phyloP scores from a whole-genome alignment of 2,888 invertebrate species.

The Chromoteleia sp. region DNA sequence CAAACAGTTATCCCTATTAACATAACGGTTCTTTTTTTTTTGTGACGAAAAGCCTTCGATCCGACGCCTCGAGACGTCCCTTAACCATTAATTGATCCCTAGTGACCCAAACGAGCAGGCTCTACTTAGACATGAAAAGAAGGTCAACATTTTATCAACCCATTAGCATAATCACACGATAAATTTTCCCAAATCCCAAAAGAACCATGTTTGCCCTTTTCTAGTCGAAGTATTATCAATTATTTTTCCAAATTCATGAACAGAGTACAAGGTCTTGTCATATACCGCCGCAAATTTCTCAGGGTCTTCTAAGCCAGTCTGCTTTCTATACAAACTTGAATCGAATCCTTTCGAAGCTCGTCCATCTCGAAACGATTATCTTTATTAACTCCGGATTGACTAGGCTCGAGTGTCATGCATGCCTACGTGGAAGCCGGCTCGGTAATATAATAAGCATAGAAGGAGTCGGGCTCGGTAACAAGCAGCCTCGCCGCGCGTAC shows the following conservation, averaged over 20 bases:
- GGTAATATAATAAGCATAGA: slow-evolving; percentile 61
- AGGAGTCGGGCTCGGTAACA: slow-evolving; percentile 51
- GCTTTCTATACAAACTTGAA: slow-evolving; percentile 14
- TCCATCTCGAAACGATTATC: slow-evolving; percentile 19
- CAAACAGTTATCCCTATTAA: slow-evolving; percentile 20
- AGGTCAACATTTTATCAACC: not conserved
- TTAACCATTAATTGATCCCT: not conserved
- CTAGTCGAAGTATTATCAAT: no score
- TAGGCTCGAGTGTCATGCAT: slow-evolving; percentile 10
- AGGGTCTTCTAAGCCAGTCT: slow-evolving; percentile 5
- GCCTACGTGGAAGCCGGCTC: slow-evolving; percentile 13
- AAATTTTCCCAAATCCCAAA: slow-evolving; percentile 1
- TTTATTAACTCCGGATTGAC: slow-evolving; percentile 41
- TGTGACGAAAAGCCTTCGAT: not conserved
- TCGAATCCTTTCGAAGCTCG: slow-evolving; percentile 13
- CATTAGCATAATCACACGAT: not conserved
- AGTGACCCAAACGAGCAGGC: no score
- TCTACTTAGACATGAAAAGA: no score
- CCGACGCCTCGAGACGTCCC: no score
- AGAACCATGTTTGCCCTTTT: no score
- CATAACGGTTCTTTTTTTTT: slow-evolving; percentile 11
- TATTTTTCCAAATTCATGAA: no score
- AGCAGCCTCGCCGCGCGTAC: slow-evolving; percentile 46
- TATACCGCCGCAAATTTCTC: slow-evolving; percentile 25
- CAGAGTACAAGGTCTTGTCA: no score